phyloP scores from a whole-genome alignment of 2,113 vertebrate genomes.

The Perca flavescens region DNA sequence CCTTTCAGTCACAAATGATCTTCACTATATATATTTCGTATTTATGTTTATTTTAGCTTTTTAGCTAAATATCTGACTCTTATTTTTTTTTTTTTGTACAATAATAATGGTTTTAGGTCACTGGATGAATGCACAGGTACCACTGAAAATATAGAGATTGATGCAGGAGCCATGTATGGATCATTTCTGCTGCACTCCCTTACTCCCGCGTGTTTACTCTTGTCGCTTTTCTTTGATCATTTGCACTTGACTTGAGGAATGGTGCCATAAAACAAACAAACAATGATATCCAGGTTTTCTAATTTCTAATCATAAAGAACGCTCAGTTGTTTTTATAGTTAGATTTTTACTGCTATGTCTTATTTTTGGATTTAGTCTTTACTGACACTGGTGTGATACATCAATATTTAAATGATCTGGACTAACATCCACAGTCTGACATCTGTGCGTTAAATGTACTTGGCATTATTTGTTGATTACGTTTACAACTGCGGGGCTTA shows the following conservation, averaged over 20 bases:
- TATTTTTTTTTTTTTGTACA: slow-evolving; percentile 5
- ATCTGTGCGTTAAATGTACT: slow-evolving; percentile 27
- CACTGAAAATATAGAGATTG: slow-evolving; percentile 14
- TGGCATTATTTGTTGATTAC: slow-evolving; percentile 21
- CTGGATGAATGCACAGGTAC: slow-evolving; percentile 11
- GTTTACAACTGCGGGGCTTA: background rate
- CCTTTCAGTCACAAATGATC: background rate
- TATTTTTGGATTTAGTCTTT: slow-evolving; percentile 28
- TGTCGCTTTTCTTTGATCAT: slow-evolving; percentile 59
- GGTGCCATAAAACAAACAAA: slow-evolving; percentile 29
- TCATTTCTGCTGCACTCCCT: slow-evolving; percentile 8
- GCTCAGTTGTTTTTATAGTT: slow-evolving; percentile 32
- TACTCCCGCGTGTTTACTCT: slow-evolving; percentile 39
- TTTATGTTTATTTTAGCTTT: slow-evolving; percentile 60
- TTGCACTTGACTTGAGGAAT: slow-evolving; percentile 65
- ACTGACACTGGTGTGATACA: background rate
- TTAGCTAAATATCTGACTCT: background rate
- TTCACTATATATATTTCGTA: slow-evolving; percentile 26
- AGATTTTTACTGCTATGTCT: slow-evolving; percentile 8
- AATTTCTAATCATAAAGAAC: slow-evolving; percentile 23
- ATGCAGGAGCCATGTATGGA: slow-evolving; percentile 32
- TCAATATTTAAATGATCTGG: slow-evolving; percentile 10
- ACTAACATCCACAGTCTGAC: background rate
- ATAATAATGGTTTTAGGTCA: slow-evolving; percentile 31
- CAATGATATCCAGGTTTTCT: slow-evolving; percentile 10